These are phyloP conservation scores for Marmota flaviventris DNA, from an alignment of 2,113 vertebrate species.

Conservation along the genomic window DNA sequence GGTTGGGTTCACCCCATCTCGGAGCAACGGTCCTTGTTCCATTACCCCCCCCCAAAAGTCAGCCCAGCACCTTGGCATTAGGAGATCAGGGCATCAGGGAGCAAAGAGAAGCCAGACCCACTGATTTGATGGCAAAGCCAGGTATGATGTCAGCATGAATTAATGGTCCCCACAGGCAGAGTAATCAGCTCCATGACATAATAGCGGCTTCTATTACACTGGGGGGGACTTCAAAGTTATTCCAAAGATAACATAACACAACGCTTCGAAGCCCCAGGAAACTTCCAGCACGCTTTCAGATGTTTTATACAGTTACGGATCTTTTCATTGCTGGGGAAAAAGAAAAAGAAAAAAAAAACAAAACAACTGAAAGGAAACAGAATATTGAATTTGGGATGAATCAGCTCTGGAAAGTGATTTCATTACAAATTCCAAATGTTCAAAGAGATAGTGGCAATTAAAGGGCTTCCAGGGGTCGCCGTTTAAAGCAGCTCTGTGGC, in stretches of 20 bases:
- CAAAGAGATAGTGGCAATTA: conserved; percentile 87
- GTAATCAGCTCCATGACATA: conserved; percentile 92
- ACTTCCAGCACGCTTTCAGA: conserved; percentile 93
- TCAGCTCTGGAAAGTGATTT: conserved; percentile 86
- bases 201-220: conserved; percentile 90
- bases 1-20: conserved; percentile 57
- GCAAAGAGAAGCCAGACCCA: conserved; percentile 77
- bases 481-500: conserved; percentile 72
- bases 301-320: conserved; percentile 94
- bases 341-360: conserved; percentile 68
- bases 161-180: conserved; percentile 90
- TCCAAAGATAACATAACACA: conserved; percentile 96
- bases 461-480: conserved; percentile 66
- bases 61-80: conserved; percentile 76
- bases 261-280: conserved; percentile 91
- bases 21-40: conserved; percentile 19
- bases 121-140: conserved; percentile 86
- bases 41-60: conserved; percentile 67
- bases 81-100: neutral
- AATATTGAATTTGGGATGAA: conserved; percentile 90
- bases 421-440: conserved; percentile 87
- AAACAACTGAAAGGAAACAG: conserved; percentile 88
- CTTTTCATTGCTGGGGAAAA: conserved; percentile 88
- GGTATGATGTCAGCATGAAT: conserved; percentile 89
- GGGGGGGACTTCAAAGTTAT: conserved; percentile 89